Evolutionary conservation across 2,113 vertebrate genomes (phyloP), one percentile per base, ranked within the genome.

Genomic region (Podiceps cristatus): DNA sequence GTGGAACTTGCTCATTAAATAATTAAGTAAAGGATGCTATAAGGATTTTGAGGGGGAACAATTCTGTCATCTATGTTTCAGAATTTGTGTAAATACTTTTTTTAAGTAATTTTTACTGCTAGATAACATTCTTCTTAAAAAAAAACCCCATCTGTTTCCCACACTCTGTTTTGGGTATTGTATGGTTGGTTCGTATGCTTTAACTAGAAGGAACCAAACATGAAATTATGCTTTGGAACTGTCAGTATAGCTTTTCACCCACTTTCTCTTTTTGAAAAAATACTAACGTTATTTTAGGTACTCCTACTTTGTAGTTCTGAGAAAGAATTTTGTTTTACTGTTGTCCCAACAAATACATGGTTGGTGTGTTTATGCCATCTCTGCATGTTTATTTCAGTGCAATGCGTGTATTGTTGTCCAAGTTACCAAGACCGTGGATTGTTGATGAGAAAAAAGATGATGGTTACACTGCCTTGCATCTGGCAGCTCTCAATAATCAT

Each of bases 361-460:
- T 55, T n/a, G 4, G 7, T 75, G 19, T 35, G 23, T 82, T 78
- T 80, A 52, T 73, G 18, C 33, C 14, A 44, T 59, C 55, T 91
- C 88, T 86, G 19, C 23, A 0, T 85, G 1, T 87, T 87, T 90
- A 28, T 98, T 98, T 93, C 98, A 99, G 99, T 95, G 99, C 99
- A 86, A 99, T 99, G 99, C 99, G 99, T 16, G 99, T 99, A 50
- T 98, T 99, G 94, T 97, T 99, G 15, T 99, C 99, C 91, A 99
- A 99, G 97, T 98, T 99, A 94, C 99, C 99, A 22, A 98, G 99
- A 81, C 99, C 99, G 0, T 99, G 99, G 99, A 99, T 99, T 67
- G 99, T 99, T 60, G 99, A 99, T 18, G 99, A 99, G 98, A 99
- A 99, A 97, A 99, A 99, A 97, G 99, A 99, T 59, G 99, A 99